Evolutionary conservation across 2,797 vertebrate species (phyloP).

Genomic region (Centroberyx gerrardi): DNA sequence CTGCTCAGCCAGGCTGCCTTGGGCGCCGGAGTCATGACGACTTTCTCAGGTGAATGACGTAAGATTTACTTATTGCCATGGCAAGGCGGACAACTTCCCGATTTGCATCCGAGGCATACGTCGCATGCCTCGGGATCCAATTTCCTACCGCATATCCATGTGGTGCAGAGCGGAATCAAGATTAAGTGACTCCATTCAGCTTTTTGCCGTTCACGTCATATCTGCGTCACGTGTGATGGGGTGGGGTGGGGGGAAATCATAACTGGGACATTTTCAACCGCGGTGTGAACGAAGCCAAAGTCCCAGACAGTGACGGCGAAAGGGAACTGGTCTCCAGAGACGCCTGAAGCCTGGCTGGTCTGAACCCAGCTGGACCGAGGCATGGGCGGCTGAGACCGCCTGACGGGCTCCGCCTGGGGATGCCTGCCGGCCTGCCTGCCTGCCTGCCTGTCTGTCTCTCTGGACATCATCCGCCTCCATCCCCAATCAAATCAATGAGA

Average conservation of each 20-base stretch:
- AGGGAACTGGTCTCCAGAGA: slow-evolving; percentile 28
- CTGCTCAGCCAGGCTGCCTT: too few species aligned
- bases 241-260: neutral
- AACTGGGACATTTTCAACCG: neutral
- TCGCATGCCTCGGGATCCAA: too few species aligned
- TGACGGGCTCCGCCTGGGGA: slow-evolving; percentile 32
- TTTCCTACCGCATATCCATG: too few species aligned
- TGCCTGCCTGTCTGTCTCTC: slow-evolving; percentile 8
- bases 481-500: slow-evolving; percentile 38
- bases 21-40: too few species aligned
- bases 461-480: slow-evolving; percentile 30
- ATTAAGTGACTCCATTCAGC: neutral
- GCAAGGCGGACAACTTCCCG: too few species aligned
- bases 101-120: too few species aligned
- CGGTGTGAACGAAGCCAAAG: slow-evolving; percentile 1
- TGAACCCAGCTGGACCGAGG: slow-evolving; percentile 50
- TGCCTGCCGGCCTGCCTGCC: slow-evolving; percentile 24
- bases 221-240: too few species aligned
- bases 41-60: neutral
- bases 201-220: too few species aligned
- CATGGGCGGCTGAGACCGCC: slow-evolving; percentile 21
- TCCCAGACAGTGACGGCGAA: slow-evolving; percentile 2
- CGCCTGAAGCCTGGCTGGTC: slow-evolving; percentile 18
- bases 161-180: neutral
- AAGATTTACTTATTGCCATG: neutral